phyloP scores from a whole-genome alignment of 1,140 invertebrate genomes.

The Apis laboriosa region DNA sequence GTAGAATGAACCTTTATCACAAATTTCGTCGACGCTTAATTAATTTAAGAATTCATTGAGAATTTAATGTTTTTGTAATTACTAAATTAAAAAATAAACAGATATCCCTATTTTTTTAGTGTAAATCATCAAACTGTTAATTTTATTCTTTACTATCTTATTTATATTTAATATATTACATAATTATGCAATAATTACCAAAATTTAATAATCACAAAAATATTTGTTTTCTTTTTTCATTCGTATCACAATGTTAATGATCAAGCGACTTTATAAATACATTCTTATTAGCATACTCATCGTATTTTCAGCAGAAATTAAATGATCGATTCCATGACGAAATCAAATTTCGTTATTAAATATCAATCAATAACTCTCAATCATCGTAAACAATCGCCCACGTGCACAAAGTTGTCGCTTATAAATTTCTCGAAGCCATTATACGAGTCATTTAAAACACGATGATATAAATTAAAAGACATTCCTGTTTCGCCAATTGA shows the following conservation, averaged over 20 bases:
- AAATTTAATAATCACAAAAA: background rate
- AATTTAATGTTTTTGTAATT: no score
- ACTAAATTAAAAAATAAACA: no score
- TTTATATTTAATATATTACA: no score
- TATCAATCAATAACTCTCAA: slow-evolving; percentile 48
- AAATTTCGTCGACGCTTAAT: no score
- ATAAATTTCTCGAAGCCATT: slow-evolving; percentile 68
- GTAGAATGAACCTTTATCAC: no score
- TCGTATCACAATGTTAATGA: background rate
- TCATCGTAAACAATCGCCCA: slow-evolving; percentile 70
- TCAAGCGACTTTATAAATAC: no score
- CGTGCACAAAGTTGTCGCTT: slow-evolving; percentile 40
- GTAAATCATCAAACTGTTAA: no score
- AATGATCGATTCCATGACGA: slow-evolving; percentile 39
- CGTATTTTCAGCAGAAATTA: background rate
- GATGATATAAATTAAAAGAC: slow-evolving; percentile 69
- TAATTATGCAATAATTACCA: no score
- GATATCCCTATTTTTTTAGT: no score
- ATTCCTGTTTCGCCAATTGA: slow-evolving; percentile 56
- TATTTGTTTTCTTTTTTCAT: background rate
- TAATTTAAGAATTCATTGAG: no score
- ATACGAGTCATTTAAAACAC: slow-evolving; percentile 61
- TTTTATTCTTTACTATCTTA: no score
- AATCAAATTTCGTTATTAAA: slow-evolving; percentile 67
- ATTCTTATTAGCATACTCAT: background rate